phyloP scores from a whole-genome alignment of 2,797 vertebrate genomes.

The Balearica regulorum region DNA sequence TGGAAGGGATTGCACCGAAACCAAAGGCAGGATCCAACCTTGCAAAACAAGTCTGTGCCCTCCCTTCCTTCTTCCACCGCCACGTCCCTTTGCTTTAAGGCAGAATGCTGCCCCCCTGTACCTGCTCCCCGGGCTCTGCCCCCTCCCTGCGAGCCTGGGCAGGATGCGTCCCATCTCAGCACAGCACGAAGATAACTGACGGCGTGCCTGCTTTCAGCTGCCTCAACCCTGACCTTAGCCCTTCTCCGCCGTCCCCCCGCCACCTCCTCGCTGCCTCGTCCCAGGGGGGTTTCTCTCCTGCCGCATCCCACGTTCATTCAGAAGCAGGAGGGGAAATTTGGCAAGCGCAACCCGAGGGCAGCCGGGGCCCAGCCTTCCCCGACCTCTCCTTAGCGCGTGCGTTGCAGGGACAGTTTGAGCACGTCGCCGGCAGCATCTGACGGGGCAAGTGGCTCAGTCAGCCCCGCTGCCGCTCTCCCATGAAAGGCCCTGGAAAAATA shows the following conservation, averaged over 20 bases:
- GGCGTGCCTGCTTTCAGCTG: neutral
- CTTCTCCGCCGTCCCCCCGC: neutral
- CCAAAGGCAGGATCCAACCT: neutral
- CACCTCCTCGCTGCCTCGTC: neutral
- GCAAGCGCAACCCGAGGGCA: neutral
- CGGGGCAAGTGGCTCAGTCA: rapidly evolving
- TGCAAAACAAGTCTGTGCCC: neutral
- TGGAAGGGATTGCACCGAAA: neutral
- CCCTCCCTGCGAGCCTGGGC: neutral
- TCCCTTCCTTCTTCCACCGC: neutral
- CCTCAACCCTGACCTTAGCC: neutral
- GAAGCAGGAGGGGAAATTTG: neutral
- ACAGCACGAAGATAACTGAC: neutral
- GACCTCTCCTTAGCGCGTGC: neutral
- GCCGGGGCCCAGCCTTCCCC: neutral
- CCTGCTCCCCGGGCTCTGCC: neutral
- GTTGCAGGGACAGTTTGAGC: rapidly evolving
- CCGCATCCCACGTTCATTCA: neutral
- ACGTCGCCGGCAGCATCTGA: neutral
- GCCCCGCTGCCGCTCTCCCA: neutral
- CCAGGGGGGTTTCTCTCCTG: neutral
- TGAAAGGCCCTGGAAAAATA: neutral
- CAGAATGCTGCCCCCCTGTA: neutral
- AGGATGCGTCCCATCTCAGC: neutral
- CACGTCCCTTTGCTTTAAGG: neutral